Evolutionary conservation across 2,113 vertebrate genomes (phyloP), one percentile per base, ranked within the genome.

Genomic region (Hippocampus mohnikei): DNA sequence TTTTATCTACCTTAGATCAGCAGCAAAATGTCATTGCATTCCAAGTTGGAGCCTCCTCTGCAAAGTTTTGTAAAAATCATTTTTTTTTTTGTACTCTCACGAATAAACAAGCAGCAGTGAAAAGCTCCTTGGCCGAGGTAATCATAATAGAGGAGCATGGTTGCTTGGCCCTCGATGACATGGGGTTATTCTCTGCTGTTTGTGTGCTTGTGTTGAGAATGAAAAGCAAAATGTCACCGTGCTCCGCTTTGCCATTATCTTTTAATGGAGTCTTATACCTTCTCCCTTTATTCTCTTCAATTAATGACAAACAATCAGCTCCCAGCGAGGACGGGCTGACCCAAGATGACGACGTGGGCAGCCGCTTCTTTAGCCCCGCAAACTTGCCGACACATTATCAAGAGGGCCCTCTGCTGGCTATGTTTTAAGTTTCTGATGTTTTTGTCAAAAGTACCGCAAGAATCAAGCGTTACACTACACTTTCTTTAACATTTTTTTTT

Each of bases 261-360:
- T 84, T 59, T 58, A 58, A 58, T 66, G 69, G 75, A 75, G 59
- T 80, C 81, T 79, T 73, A 84, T 84, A 77, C 85, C 84, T n/a
- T n/a, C 86, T 82, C 86, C 81, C 69, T 55, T 84, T 78, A 75
- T 83, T 85, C 77, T 73, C 77, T 81, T 76, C 82, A 84, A 90
- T 89, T 87, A 89, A 78, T 80, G 73, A 69, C 58, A 27, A 58
- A 27, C 77, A 75, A 79, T 79, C 75, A 74, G 63, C 71, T 53
- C 8, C 8, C 21, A 11, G 37, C n/a, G 37, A 42, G 61, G 61
- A n/a, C 37, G 11, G 37, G 20, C 37, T 42, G 61, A 63, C 61
- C 61, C 10, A n/a, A n/a, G 37, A 40, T 62, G 60, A 20, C 16
- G 8, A 40, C 15, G 23, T 5, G 12, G 55, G 16, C 29, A 27